Percentiles rank a stretch among this genome's conserved stretches.
Conservation (phyloP, 2,888 invertebrate genomes). For the Sesia bembeciformis region DNA sequence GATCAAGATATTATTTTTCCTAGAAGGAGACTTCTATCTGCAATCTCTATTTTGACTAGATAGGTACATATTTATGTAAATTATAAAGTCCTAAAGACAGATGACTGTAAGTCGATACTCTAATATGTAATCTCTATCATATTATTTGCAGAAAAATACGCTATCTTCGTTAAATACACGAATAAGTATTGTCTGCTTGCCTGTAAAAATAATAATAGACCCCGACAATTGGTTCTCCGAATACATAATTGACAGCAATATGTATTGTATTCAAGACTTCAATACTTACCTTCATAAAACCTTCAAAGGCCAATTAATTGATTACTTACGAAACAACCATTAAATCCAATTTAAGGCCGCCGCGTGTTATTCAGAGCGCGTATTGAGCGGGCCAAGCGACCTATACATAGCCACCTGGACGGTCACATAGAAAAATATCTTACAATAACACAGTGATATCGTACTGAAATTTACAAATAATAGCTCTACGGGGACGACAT, state of each 20-base stretch:
- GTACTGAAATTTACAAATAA: constrained; percentile 16
- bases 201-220: too few species aligned
- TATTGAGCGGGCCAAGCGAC: constrained; percentile 52
- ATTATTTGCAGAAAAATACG: too few species aligned
- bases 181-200: too few species aligned
- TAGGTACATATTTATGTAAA: too few species aligned
- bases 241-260: constrained; percentile 1
- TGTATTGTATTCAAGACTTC: constrained; percentile 24
- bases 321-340: constrained; percentile 34
- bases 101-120: too few species aligned
- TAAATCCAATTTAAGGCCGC: constrained; percentile 45
- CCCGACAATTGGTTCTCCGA: not conserved
- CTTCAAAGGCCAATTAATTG: constrained; percentile 47
- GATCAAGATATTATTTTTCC: too few species aligned
- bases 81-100: too few species aligned
- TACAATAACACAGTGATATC: constrained; percentile 32
- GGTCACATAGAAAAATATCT: constrained; percentile 65
- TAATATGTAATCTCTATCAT: too few species aligned
- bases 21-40: too few species aligned
- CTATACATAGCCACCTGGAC: constrained; percentile 73
- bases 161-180: too few species aligned
- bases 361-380: constrained; percentile 41
- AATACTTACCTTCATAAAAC: constrained; percentile 33
- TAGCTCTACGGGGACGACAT: constrained; percentile 27
- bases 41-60: too few species aligned